phyloP scores from a whole-genome alignment of 2,888 invertebrate genomes.

The Catocala fraxini region DNA sequence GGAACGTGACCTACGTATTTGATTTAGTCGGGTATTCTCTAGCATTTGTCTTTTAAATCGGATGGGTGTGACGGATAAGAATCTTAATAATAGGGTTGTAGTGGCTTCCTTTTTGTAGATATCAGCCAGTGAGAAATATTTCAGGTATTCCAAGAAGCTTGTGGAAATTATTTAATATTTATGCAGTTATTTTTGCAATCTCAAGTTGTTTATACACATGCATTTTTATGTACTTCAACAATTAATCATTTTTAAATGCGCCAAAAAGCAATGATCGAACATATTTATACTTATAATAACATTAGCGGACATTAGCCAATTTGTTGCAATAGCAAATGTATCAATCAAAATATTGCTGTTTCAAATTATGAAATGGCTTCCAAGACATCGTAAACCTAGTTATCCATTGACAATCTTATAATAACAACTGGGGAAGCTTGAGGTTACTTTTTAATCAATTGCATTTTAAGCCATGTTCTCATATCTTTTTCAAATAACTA shows the following conservation, averaged over 20 bases:
- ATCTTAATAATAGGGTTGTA: slow-evolving; percentile 55
- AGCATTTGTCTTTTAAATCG: slow-evolving; percentile 66
- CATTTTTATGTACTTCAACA: not conserved
- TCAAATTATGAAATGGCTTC: slow-evolving; percentile 32
- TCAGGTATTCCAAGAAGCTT: no score
- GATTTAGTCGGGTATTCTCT: slow-evolving; percentile 64
- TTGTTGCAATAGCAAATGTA: slow-evolving; percentile 48
- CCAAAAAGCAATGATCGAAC: slow-evolving; percentile 2
- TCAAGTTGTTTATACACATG: no score
- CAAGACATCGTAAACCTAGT: slow-evolving; percentile 58
- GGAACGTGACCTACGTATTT: slow-evolving; percentile 75
- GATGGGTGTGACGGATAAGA: slow-evolving; percentile 61
- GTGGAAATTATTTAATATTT: no score
- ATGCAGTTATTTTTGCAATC: no score
- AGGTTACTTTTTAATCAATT: slow-evolving; percentile 4
- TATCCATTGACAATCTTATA: slow-evolving; percentile 29
- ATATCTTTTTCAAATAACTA: no score
- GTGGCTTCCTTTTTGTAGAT: slow-evolving; percentile 46
- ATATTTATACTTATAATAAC: not conserved
- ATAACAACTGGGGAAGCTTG: not conserved
- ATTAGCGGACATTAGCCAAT: slow-evolving; percentile 31
- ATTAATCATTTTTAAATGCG: not conserved
- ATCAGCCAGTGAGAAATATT: slow-evolving; percentile 34
- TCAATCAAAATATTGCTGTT: slow-evolving; percentile 52
- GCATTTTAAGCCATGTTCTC: not conserved